phyloP scores from a whole-genome alignment of 2,113 vertebrate species.

The Chaetodon auriga region DNA sequence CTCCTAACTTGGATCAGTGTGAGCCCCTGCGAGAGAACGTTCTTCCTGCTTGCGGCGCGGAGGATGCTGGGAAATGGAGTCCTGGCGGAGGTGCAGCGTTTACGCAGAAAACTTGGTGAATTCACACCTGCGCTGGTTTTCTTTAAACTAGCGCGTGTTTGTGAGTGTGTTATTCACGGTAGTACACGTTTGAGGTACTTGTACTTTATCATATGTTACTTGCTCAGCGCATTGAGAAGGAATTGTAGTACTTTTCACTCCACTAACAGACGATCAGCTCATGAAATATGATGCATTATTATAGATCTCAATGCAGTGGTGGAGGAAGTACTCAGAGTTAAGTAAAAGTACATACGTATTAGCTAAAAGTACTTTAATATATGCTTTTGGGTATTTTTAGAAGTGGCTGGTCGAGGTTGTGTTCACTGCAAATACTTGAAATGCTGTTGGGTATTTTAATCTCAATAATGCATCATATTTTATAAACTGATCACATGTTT shows the following conservation, averaged over 20 bases:
- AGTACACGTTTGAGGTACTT: not conserved
- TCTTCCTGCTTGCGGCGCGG: slow-evolving; percentile 86
- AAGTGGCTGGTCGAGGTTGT: not conserved
- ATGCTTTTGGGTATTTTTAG: too few species aligned
- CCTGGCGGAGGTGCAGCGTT: not conserved
- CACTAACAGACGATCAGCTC: not conserved
- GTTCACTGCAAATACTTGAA: not conserved
- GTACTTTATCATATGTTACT: not conserved
- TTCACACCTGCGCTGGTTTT: too few species aligned
- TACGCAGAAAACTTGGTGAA: too few species aligned
- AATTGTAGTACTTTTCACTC: not conserved
- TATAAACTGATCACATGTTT: too few species aligned
- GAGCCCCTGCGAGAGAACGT: slow-evolving; percentile 88
- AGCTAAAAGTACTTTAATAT: not conserved
- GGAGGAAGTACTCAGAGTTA: too few species aligned
- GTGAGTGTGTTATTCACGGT: too few species aligned
- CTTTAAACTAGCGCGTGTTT: too few species aligned
- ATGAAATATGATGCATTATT: not conserved
- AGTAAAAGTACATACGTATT: not conserved
- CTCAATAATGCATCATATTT: not conserved
- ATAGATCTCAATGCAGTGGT: not conserved
- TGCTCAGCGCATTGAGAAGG: not conserved
- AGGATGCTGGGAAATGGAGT: slow-evolving; percentile 89
- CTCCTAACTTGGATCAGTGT: slow-evolving; percentile 94
- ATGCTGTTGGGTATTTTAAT: not conserved